Evolutionary conservation across 1,140 invertebrate species (phyloP).

Genomic region (Drosophila kanapiae): DNA sequence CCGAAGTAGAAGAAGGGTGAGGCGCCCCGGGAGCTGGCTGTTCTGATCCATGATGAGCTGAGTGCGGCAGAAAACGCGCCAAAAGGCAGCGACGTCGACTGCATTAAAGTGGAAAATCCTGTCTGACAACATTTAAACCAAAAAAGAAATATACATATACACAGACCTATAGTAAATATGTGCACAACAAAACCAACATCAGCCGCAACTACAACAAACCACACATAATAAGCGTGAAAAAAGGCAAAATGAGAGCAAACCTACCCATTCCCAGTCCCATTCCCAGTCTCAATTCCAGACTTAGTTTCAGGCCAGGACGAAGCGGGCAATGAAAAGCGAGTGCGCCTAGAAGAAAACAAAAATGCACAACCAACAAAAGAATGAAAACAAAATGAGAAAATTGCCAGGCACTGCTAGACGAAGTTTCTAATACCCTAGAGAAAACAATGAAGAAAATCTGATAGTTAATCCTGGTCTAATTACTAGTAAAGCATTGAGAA

Average conservation of each 20-base stretch:
- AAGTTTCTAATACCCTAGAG: background rate
- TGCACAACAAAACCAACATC: slow-evolving; percentile 47
- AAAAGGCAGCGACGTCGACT: slow-evolving; percentile 61
- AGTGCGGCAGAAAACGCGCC: slow-evolving; percentile 58
- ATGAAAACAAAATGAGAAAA: slow-evolving; percentile 19
- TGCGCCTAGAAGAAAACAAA: slow-evolving; percentile 35
- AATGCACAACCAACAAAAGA: slow-evolving; percentile 24
- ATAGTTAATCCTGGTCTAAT: background rate
- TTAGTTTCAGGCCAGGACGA: slow-evolving; percentile 20
- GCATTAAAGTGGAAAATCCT: slow-evolving; percentile 82
- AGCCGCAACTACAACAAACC: slow-evolving; percentile 47
- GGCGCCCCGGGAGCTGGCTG: slow-evolving; percentile 33
- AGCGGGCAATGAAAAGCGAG: slow-evolving; percentile 60
- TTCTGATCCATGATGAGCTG: slow-evolving; percentile 68
- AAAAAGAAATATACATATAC: slow-evolving; percentile 37
- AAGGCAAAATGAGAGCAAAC: slow-evolving; percentile 77
- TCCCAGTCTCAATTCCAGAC: slow-evolving; percentile 23
- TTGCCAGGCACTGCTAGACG: background rate
- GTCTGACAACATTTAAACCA: slow-evolving; percentile 79
- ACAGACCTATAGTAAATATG: slow-evolving; percentile 48
- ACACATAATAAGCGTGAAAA: slow-evolving; percentile 80
- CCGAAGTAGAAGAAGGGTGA: background rate
- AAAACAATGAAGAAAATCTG: background rate
- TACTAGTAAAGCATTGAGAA: background rate
- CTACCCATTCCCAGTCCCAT: slow-evolving; percentile 32